These are phyloP conservation scores for Galeruca laticollis DNA, from an alignment of 2,888 invertebrate genomes.

Conservation along the genomic window DNA sequence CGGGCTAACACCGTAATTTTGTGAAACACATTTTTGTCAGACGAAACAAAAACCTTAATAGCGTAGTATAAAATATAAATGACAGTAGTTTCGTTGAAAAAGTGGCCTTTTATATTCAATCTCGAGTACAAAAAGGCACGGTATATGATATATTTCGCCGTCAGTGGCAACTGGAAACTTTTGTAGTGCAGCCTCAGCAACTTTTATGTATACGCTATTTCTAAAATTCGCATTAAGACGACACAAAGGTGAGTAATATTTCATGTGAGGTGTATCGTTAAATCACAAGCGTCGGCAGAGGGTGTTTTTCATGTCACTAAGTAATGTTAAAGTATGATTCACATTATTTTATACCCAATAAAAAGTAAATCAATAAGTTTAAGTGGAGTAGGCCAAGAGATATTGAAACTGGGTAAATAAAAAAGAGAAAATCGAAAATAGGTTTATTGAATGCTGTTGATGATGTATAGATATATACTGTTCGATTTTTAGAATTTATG, in stretches of 20 bases:
- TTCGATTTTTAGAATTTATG: too few relatives aligned
- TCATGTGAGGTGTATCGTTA: slow-evolving; percentile 46
- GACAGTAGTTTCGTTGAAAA: slow-evolving; percentile 35
- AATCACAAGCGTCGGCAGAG: slow-evolving; percentile 44
- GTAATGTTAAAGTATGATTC: too few relatives aligned
- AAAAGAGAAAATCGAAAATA: not conserved
- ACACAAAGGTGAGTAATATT: slow-evolving; percentile 50
- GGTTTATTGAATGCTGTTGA: too few relatives aligned
- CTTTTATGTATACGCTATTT: slow-evolving; percentile 47
- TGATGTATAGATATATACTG: too few relatives aligned
- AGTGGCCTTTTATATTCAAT: slow-evolving; percentile 38
- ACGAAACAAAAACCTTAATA: slow-evolving; percentile 35
- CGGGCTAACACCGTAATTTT: slow-evolving; percentile 28
- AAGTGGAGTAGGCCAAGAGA: not conserved
- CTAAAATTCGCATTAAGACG: slow-evolving; percentile 48
- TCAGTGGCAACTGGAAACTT: slow-evolving; percentile 44
- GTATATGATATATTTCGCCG: slow-evolving; percentile 40
- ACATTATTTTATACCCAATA: not conserved
- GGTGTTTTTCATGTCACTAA: slow-evolving; percentile 31
- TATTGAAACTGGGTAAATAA: too few relatives aligned
- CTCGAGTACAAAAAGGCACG: slow-evolving; percentile 41
- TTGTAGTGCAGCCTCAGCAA: slow-evolving; percentile 46
- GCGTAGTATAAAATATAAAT: slow-evolving; percentile 36
- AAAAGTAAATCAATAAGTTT: not conserved
- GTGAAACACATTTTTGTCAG: slow-evolving; percentile 35